Conservation (phyloP, 2,888 invertebrate genomes). For the Chromoteleia sp. region DNA sequence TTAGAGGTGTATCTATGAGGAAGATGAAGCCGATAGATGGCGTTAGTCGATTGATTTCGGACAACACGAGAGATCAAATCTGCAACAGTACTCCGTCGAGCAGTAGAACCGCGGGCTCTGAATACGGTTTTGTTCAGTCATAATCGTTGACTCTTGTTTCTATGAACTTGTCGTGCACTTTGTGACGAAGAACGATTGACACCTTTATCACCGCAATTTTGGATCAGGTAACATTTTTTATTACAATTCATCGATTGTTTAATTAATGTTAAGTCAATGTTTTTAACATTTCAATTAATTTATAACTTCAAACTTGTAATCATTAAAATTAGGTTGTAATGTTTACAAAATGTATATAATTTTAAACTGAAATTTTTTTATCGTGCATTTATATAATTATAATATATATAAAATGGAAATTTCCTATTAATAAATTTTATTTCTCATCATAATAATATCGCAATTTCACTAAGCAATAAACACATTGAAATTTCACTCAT, state of each 20-base stretch:
- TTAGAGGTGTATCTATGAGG: background rate
- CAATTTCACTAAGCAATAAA: too few species aligned
- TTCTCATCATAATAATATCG: too few species aligned
- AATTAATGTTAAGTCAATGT: too few species aligned
- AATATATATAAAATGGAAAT: background rate
- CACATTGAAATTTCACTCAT: too few species aligned
- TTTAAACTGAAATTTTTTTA: too few species aligned
- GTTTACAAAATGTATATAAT: too few species aligned
- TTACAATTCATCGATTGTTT: too few species aligned
- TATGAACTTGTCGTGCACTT: conserved; percentile 43
- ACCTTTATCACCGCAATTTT: background rate
- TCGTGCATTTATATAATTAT: conserved; percentile 1
- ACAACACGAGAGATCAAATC: conserved; percentile 2
- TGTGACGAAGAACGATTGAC: conserved; percentile 12
- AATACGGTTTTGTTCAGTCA: conserved; percentile 49
- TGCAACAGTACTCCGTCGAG: conserved; percentile 22
- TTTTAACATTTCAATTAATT: too few species aligned
- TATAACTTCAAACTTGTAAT: too few species aligned
- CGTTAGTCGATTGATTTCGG: conserved; percentile 13
- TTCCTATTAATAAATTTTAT: too few species aligned
- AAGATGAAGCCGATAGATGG: conserved; percentile 21
- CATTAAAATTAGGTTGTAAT: too few species aligned
- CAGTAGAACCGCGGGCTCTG: conserved; percentile 49
- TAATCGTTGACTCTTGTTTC: conserved; percentile 56
- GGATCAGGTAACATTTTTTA: conserved; percentile 29